Conservation (phyloP, 1,140 invertebrate species). For the Sarcophaga peregrina region DNA sequence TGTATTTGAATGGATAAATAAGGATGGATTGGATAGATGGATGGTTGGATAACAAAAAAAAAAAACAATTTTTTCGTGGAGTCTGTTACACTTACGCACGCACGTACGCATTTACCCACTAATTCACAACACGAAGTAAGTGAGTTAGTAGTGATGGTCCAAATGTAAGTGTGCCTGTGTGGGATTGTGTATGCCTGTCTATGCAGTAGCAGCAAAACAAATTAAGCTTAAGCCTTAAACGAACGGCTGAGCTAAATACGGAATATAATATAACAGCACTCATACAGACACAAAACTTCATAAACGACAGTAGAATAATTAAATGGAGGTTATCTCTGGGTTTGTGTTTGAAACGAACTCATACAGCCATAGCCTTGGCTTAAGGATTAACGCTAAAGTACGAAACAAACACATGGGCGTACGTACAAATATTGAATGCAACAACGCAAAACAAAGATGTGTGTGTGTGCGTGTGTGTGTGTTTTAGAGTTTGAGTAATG, state of each 20-base stretch:
- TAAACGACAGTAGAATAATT: neutral
- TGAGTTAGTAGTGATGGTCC: neutral
- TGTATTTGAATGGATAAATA: slow-evolving; percentile 7
- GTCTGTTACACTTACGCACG: too few relatives aligned
- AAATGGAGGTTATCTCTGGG: neutral
- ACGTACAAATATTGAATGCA: slow-evolving; percentile 28
- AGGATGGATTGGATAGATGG: slow-evolving; percentile 33
- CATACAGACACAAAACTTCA: neutral
- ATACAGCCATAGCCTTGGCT: slow-evolving; percentile 57
- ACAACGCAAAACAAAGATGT: slow-evolving; percentile 17
- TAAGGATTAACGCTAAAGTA: slow-evolving; percentile 65
- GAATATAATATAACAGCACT: neutral
- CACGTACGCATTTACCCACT: too few relatives aligned
- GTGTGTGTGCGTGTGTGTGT: neutral
- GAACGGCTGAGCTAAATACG: slow-evolving; percentile 34
- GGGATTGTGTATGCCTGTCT: neutral
- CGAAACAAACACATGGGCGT: slow-evolving; percentile 46
- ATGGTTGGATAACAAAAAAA: too few relatives aligned
- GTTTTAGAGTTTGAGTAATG: neutral
- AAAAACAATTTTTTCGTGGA: too few relatives aligned
- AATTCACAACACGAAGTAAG: too few relatives aligned
- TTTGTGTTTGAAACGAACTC: neutral
- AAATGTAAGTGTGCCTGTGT: neutral
- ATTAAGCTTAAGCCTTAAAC: slow-evolving; percentile 34
- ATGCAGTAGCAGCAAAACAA: slow-evolving; percentile 41